phyloP scores from a whole-genome alignment of 2,888 invertebrate species.

The Psylliodes chrysocephalus region DNA sequence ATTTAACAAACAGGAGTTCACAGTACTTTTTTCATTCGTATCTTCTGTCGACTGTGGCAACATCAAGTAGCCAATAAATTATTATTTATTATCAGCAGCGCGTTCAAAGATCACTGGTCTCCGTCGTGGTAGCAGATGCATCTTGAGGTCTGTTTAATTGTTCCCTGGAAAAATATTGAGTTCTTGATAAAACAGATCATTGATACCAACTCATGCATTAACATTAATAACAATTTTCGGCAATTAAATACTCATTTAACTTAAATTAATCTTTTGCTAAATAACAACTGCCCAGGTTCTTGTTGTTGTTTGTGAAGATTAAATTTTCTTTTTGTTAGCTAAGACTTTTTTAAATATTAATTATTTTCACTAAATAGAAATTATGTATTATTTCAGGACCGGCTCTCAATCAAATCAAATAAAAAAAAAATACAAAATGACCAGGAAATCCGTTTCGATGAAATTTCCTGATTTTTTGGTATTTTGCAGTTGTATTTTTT shows the following conservation, averaged over 20 bases:
- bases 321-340: neutral
- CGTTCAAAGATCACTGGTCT: slow-evolving; percentile 51
- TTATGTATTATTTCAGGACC: no score
- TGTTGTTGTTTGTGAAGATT: neutral
- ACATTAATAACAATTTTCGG: slow-evolving; percentile 32
- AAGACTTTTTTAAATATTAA: neutral
- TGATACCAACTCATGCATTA: slow-evolving; percentile 39
- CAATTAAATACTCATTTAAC: slow-evolving; percentile 34
- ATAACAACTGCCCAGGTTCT: slow-evolving; percentile 3
- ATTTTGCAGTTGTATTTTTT: no score
- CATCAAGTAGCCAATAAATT: slow-evolving; percentile 28
- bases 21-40: slow-evolving; percentile 27
- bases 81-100: slow-evolving; percentile 46
- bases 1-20: slow-evolving; percentile 10
- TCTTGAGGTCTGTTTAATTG: slow-evolving; percentile 37
- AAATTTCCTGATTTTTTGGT: no score
- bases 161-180: slow-evolving; percentile 27
- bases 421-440: no score
- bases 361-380: no score
- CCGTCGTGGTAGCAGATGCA: slow-evolving; percentile 46
- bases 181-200: slow-evolving; percentile 37
- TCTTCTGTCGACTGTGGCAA: slow-evolving; percentile 28
- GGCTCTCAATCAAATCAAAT: no score
- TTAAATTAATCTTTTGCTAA: slow-evolving; percentile 5
- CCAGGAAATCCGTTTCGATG: no score